These are phyloP conservation scores for Campylomormyrus tamandua DNA, from an alignment of 2,113 vertebrate species.

Conservation along the genomic window DNA sequence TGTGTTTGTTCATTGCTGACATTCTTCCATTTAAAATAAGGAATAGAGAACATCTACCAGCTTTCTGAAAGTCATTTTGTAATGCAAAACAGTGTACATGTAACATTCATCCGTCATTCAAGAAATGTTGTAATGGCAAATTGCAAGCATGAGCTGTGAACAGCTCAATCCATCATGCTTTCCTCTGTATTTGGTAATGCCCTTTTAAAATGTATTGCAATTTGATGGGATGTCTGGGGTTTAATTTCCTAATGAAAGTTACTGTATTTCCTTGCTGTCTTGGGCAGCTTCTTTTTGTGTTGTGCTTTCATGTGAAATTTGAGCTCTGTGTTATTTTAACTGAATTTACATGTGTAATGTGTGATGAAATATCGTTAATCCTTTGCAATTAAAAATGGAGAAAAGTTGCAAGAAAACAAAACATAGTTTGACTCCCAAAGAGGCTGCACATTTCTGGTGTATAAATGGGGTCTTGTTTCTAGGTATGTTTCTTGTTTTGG, in stretches of 20 bases:
- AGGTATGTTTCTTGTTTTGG: background rate
- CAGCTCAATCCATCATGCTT: background rate
- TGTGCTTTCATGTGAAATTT: background rate
- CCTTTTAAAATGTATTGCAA: background rate
- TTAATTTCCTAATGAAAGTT: background rate
- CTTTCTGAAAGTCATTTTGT: background rate
- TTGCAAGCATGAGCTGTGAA: background rate
- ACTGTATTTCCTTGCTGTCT: background rate
- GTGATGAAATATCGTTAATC: background rate
- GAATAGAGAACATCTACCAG: background rate
- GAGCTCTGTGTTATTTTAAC: background rate
- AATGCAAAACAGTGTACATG: background rate
- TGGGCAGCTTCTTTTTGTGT: background rate
- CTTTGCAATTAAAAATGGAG: background rate
- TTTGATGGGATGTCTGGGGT: background rate
- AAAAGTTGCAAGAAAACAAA: background rate
- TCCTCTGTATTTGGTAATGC: background rate
- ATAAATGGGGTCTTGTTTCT: background rate
- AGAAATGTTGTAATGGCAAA: background rate
- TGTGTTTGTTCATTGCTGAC: background rate
- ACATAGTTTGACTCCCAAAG: background rate
- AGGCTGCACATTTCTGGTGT: background rate
- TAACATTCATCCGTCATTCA: background rate
- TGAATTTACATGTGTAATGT: background rate
- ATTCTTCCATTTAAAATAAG: background rate